Evolutionary conservation across 2,888 invertebrate species (phyloP).

Genomic region (Eurois occulta): DNA sequence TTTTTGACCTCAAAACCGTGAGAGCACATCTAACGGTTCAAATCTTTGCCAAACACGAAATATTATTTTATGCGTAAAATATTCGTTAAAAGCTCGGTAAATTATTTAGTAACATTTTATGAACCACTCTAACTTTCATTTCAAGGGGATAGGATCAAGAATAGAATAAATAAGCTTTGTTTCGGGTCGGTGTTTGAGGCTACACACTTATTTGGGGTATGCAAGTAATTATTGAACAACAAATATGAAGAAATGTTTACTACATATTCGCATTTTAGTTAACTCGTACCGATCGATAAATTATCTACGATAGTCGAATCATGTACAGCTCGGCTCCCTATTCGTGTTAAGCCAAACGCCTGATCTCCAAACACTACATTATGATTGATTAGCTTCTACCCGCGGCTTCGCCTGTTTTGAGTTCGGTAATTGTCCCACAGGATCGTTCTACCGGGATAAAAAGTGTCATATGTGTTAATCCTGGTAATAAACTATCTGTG

Average conservation of each 20-base stretch:
- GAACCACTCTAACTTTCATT: conserved; percentile 28
- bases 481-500: no score
- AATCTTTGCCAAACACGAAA: not conserved
- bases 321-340: not conserved
- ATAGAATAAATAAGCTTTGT: conserved; percentile 13
- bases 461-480: no score
- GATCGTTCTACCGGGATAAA: no score
- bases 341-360: not conserved
- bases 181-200: not conserved
- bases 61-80: conserved; percentile 7
- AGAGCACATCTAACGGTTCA: not conserved
- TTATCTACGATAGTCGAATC: not conserved
- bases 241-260: not conserved
- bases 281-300: not conserved
- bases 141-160: conserved; percentile 7
- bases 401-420: no score
- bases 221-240: not conserved
- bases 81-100: not conserved
- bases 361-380: not conserved
- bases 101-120: conserved; percentile 13
- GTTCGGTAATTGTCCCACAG: no score
- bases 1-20: not conserved
- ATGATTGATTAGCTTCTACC: no score
- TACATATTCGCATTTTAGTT: not conserved
- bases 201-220: not conserved